Evolutionary conservation across 2,797 vertebrate genomes (phyloP).

Genomic region (Argentina silus): DNA sequence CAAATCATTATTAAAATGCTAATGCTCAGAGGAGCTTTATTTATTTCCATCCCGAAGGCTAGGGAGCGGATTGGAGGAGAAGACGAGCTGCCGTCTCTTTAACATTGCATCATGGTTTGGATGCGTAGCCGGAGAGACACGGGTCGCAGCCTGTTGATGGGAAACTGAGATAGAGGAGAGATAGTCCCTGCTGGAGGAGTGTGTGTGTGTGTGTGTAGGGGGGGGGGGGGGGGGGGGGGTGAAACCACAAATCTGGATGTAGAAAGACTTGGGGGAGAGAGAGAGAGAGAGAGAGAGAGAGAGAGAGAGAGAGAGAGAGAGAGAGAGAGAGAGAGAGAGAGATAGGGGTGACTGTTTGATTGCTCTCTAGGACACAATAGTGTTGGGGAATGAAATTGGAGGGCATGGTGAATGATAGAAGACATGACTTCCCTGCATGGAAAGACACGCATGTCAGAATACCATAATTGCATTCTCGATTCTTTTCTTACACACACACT

Average conservation of each 20-base stretch:
- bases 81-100: constrained; percentile 31
- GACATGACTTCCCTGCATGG: background rate
- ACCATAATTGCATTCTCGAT: background rate
- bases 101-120: constrained; percentile 41
- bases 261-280: constrained; percentile 9
- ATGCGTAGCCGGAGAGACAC: background rate
- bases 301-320: background rate
- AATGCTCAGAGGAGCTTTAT: constrained; percentile 33
- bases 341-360: background rate
- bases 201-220: too few relatives aligned
- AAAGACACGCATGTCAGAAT: background rate
- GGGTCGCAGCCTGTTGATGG: constrained; percentile 5
- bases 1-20: constrained; percentile 51
- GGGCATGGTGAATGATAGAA: background rate
- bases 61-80: background rate
- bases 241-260: background rate
- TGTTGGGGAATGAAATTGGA: background rate
- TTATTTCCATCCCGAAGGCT: constrained; percentile 22
- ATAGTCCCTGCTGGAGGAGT: constrained; percentile 11
- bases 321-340: background rate
- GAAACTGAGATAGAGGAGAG: constrained; percentile 19
- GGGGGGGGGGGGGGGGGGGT: background rate
- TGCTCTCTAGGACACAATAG: background rate
- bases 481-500: constrained; percentile 13
- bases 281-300: constrained; percentile 10